phyloP scores from a whole-genome alignment of 2,888 invertebrate genomes.

The Cantharis nigra region DNA sequence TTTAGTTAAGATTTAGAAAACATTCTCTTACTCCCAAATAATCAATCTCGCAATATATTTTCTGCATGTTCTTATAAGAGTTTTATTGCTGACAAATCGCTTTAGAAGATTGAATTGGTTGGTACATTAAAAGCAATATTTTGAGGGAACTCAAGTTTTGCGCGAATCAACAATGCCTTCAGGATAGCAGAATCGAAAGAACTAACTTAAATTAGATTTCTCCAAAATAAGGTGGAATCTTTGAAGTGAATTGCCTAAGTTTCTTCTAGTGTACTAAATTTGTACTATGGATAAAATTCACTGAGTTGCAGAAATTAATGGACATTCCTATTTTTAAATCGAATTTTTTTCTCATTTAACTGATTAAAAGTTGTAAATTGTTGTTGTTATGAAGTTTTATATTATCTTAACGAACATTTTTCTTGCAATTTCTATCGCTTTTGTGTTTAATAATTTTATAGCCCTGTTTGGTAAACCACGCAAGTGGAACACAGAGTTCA shows the following conservation, averaged over 20 bases:
- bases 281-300: background rate
- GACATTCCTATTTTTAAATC: background rate
- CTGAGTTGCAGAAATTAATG: background rate
- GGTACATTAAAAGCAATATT: background rate
- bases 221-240: conserved; percentile 7
- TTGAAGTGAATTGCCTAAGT: background rate
- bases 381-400: background rate
- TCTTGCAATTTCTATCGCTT: background rate
- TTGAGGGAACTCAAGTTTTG: background rate
- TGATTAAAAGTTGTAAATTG: background rate
- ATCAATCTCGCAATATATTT: background rate
- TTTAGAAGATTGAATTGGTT: background rate
- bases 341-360: background rate
- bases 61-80: background rate
- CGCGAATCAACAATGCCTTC: conserved; percentile 4
- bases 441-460: background rate
- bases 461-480: background rate
- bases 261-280: background rate
- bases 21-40: background rate
- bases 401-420: background rate
- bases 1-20: conserved; percentile 1
- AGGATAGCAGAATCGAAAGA: conserved; percentile 7
- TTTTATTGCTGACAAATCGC: background rate
- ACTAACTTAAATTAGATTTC: conserved; percentile 10
- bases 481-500: background rate